Evolutionary conservation across 2,113 vertebrate genomes (phyloP), one percentile per base, ranked within the genome.

Genomic region (Falcunculus frontatus): DNA sequence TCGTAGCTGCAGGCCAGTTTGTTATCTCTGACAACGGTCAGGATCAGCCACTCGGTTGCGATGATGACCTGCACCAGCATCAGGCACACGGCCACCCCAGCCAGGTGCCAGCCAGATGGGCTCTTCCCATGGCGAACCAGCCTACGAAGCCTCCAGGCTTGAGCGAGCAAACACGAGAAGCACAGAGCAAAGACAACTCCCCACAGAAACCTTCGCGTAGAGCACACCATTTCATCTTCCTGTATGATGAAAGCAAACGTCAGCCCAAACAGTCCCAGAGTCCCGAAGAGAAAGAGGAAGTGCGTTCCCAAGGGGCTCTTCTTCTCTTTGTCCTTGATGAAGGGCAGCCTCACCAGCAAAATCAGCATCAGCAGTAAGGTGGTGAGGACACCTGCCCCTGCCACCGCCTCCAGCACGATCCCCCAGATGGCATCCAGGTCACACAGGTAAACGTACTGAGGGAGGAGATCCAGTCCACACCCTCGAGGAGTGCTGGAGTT

Each of bases 341-440:
- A 99, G 21, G 98, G 99, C 89, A 99, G 95, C 91, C 99, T 98
- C 89, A 98, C 99, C 82, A 99, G 98, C 90, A 99, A 82, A 76
- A 99, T 98, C 23, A 99, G 96, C 92, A 98, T 98, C 49, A 99
- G 97, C 63, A 99, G 91, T 13, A 99, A 44, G 0, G 98, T 98
- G n/a, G 98, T 98, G 95, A 99, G 97, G 68, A 97, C 98, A 0
- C 99, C 99, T 1, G 98, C 98, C 5, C 98, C 98, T 0, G 99
- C 99, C 25, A 98, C 98, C 0, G 98, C 98, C 96, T 99, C 99
- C 41, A 99, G 96, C 3, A 99, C 99, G 55, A 99, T 99, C 4
- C 99, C 99, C 99, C 99, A 99, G 39, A 99, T 97, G 74, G 99
- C 98, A 96, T 99, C 99, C 98, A 99, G 98, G 97, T 99, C 99